A percentile compares a stretch with the other conserved stretches of the same genome.
Conservation (phyloP, 2,888 invertebrate genomes). For the Sipha maydis region DNA sequence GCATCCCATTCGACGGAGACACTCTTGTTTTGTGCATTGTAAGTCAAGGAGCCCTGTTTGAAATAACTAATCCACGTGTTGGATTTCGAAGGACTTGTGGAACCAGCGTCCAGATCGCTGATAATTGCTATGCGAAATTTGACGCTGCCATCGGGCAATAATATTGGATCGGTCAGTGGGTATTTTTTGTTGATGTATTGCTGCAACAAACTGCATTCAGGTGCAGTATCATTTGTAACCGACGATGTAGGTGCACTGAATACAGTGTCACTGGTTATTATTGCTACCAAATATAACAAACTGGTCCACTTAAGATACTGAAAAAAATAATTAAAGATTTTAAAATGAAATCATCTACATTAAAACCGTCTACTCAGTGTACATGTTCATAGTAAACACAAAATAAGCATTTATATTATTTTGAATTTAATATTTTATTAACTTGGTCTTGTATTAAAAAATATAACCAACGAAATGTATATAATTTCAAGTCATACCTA, state of each 20-base stretch:
- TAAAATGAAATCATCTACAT: too few species aligned
- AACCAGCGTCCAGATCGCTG: conserved; percentile 91
- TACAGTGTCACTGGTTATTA: not conserved
- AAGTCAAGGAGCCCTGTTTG: conserved; percentile 81
- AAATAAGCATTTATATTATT: too few species aligned
- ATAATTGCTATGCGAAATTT: conserved; percentile 85
- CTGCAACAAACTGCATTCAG: not conserved
- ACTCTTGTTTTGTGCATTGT: conserved; percentile 72
- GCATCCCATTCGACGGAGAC: conserved; percentile 80
- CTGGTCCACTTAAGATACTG: not conserved
- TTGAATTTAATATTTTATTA: too few species aligned
- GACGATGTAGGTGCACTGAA: not conserved
- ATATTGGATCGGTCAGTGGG: conserved; percentile 80
- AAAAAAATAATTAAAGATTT: not conserved
- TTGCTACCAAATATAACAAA: not conserved
- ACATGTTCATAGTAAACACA: too few species aligned
- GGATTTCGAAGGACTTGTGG: conserved; percentile 76
- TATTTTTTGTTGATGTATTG: conserved; percentile 79
- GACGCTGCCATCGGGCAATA: conserved; percentile 72
- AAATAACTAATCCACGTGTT: conserved; percentile 85
- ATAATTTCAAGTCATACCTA: too few species aligned
- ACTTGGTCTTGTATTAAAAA: too few species aligned
- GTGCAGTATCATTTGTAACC: not conserved
- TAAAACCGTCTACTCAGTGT: too few species aligned
- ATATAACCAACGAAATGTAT: too few species aligned